Conservation (phyloP, 2,797 vertebrate species). For the Numenius phaeopus region DNA sequence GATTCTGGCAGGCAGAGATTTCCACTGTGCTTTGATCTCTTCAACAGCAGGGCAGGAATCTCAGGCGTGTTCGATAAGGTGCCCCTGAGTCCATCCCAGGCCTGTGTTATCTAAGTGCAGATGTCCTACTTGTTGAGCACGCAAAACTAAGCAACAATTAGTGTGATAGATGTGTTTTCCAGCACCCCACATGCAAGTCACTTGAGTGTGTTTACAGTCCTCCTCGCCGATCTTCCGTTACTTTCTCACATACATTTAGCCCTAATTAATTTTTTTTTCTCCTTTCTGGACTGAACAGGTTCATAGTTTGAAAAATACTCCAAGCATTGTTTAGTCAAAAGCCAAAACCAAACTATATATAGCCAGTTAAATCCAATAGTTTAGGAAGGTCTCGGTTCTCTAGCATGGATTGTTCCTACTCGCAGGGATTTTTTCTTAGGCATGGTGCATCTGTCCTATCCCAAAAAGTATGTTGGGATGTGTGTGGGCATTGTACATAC, state of each 20-base stretch:
- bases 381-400: neutral
- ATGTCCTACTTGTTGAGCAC: no score
- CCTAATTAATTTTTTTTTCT: neutral
- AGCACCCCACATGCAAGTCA: no score
- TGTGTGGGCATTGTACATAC: neutral
- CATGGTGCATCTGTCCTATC: neutral
- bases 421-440: neutral
- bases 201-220: no score
- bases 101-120: no score
- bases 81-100: no score
- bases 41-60: no score
- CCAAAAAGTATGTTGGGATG: neutral
- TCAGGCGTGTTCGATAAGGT: no score
- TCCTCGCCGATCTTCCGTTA: no score
- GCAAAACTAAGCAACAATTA: no score
- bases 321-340: neutral
- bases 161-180: no score
- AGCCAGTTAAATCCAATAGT: neutral
- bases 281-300: neutral
- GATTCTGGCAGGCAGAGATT: no score
- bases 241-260: neutral
- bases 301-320: neutral
- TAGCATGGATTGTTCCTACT: neutral
- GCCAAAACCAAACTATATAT: neutral
- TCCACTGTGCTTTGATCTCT: no score